These are phyloP conservation scores for Alosa alosa DNA, from an alignment of 2,113 vertebrate species.

Conservation along the genomic window DNA sequence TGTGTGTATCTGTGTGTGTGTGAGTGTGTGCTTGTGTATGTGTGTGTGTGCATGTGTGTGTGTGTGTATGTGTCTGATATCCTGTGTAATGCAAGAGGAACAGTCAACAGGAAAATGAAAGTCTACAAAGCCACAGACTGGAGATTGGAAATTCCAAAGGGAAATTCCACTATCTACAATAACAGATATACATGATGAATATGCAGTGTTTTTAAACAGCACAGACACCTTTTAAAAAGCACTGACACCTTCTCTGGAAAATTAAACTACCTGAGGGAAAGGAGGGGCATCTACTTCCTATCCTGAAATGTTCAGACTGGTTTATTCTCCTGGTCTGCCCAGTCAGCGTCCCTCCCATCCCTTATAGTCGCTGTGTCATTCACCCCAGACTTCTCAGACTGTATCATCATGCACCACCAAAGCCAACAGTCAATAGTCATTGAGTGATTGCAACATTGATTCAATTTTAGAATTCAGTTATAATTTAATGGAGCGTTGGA, in stretches of 20 bases:
- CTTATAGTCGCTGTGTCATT: not conserved
- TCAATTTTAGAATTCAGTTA: not conserved
- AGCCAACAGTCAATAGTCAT: not conserved
- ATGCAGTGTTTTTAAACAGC: not conserved
- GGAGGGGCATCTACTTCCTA: not conserved
- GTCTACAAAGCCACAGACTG: not conserved
- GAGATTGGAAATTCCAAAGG: not conserved
- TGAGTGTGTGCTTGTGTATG: not conserved
- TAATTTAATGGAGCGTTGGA: not conserved
- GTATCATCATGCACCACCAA: not conserved
- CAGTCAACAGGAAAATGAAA: not conserved
- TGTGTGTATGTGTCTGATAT: not conserved
- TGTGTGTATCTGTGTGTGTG: not conserved
- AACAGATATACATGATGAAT: not conserved
- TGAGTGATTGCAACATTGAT: not conserved
- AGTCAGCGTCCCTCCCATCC: not conserved
- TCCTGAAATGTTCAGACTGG: not conserved
- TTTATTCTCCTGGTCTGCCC: not conserved
- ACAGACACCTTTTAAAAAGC: not conserved
- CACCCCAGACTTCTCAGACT: not conserved
- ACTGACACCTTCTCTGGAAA: not conserved
- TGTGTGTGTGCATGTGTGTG: not conserved
- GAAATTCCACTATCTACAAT: not conserved
- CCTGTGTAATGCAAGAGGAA: not conserved
- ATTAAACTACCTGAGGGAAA: not conserved